A percentile compares a stretch with the other conserved stretches of the same genome.
phyloP scores from a whole-genome alignment of 2,797 vertebrate genomes.

The Sebastes oblongus region DNA sequence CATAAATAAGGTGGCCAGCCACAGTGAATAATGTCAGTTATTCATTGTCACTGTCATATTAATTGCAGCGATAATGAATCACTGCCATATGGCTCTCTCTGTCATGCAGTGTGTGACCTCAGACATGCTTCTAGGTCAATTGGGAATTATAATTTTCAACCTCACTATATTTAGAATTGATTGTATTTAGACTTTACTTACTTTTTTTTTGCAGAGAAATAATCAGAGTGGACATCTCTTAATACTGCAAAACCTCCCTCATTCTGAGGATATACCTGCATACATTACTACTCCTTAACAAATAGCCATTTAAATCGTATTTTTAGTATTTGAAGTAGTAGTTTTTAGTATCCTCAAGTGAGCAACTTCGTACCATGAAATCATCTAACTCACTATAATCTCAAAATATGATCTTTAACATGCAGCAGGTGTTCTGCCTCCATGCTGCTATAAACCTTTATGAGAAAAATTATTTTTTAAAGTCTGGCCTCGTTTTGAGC shows the following conservation, averaged over 20 bases:
- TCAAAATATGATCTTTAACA: background rate
- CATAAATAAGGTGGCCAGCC: slow-evolving; percentile 1
- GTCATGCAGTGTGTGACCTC: background rate
- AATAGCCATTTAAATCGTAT: background rate
- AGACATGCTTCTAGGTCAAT: background rate
- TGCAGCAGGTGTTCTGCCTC: background rate
- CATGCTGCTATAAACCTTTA: background rate
- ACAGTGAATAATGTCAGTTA: slow-evolving; percentile 14
- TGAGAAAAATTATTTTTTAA: background rate
- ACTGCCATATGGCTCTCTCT: background rate
- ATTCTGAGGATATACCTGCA: background rate
- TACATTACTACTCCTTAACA: background rate
- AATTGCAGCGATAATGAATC: slow-evolving; percentile 25
- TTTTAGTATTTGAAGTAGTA: background rate
- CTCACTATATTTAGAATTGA: background rate
- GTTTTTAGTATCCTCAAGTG: background rate
- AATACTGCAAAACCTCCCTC: background rate
- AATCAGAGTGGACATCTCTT: background rate
- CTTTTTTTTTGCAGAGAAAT: background rate
- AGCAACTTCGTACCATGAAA: background rate
- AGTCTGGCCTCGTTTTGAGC: background rate
- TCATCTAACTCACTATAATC: background rate
- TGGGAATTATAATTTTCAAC: background rate
- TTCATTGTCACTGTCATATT: slow-evolving; percentile 6
- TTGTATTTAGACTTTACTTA: background rate